Base-by-base conservation (phyloP, 2,797 vertebrate species). In the Catamblyrhynchus diadema region DNA sequence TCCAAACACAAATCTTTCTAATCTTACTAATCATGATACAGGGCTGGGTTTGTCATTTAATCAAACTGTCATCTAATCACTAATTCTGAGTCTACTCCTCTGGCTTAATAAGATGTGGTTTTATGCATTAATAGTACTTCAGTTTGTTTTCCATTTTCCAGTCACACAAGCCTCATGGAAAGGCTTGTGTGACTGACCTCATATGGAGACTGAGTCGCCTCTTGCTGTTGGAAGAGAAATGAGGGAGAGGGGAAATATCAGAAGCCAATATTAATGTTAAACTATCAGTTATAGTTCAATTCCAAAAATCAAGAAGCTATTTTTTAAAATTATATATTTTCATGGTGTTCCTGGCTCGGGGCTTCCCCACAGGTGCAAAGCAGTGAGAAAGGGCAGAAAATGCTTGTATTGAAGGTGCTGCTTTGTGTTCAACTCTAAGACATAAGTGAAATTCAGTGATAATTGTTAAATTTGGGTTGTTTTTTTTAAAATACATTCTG, bases 21-120 rank as follows among this genome's bases (percentile, higher is more conserved):
- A 94, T 96, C 93, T 86, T 62, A n/a, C 48, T 92, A 96, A 96
- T 97, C 79, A 32, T n/a, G 71, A n/a, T 51, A 33, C 21, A 20
- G 54, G 53, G 23, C 84, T 81, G 77, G 22, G 27, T 85, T 88
- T 92, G 28, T 93, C 45, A 25, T 51, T 95, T 93, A 93, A 86
- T 93, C 83, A 62, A 42, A 33, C 65, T 92, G 22, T 81, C 33
- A 45, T 61, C 47, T 93, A 66, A 95, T 65, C 84, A 48, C 39
- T 93, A 83, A 88, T 67, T 86, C 70, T 91, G 66, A 66, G 17
- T 87, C 60, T 78, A 10, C 44, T 54, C 22, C 18, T 86, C n/a
- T 86, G 33, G 21, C 57, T 86, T 90, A 73, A 17, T 77, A 48
- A 69, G 32, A 60, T 2, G 5, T 2, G 3, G 4, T 84, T 90